These are phyloP conservation scores for Drosophila infuscata DNA, from an alignment of 2,888 invertebrate species.

Conservation along the genomic window DNA sequence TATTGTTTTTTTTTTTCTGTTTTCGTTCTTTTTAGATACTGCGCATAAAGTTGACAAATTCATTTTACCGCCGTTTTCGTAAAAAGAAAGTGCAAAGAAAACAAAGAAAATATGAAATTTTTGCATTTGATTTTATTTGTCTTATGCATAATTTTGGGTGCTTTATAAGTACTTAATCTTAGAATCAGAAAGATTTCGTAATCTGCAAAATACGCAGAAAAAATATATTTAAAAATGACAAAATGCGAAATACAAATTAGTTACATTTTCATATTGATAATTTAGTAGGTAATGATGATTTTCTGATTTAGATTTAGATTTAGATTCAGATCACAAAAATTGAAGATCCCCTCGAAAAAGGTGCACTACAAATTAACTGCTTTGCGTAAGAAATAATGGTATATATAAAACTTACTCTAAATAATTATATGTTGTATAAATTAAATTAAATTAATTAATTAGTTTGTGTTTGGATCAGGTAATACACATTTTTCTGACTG, in stretches of 20 bases:
- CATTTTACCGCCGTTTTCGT: neutral
- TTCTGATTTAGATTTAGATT: neutral
- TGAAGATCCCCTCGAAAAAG: neutral
- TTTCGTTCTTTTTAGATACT: slow-evolving; percentile 20
- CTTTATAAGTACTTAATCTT: neutral
- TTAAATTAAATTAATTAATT: neutral
- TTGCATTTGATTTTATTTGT: neutral
- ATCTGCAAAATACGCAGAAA: neutral
- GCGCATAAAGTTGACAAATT: slow-evolving; percentile 16
- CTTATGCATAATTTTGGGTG: neutral
- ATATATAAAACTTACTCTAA: neutral
- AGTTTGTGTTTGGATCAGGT: neutral
- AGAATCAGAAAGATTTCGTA: neutral
- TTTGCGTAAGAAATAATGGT: neutral
- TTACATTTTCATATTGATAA: neutral
- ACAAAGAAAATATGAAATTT: neutral
- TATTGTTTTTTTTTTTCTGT: slow-evolving; percentile 14
- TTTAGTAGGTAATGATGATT: neutral
- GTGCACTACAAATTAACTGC: neutral
- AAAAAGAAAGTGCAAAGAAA: neutral
- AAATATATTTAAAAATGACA: neutral
- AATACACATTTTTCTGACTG: neutral
- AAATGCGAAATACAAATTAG: neutral
- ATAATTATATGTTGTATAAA: neutral
- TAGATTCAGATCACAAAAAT: neutral